Evolutionary conservation across 2,888 invertebrate genomes (phyloP).

Genomic region (Hymenopus coronatus): DNA sequence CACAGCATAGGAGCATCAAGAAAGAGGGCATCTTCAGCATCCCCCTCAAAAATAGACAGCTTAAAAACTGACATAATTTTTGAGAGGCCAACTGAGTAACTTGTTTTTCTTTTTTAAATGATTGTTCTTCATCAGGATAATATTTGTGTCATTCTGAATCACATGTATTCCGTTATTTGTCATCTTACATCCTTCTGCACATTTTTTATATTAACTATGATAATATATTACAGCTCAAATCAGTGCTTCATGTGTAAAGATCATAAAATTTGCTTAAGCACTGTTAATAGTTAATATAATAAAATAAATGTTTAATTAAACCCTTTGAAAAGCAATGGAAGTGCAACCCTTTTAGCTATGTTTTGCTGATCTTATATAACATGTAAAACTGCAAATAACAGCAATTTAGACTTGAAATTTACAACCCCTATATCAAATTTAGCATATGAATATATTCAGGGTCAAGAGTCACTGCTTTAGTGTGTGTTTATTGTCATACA

Average conservation of each 20-base stretch:
- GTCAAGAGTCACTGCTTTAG: background rate
- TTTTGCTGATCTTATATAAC: background rate
- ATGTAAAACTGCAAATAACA: background rate
- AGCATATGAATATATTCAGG: background rate
- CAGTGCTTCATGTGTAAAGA: background rate
- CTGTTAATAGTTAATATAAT: background rate
- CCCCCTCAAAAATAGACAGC: background rate
- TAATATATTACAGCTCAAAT: background rate
- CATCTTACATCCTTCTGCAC: background rate
- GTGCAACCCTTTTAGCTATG: background rate
- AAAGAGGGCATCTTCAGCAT: background rate
- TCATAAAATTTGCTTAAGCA: background rate
- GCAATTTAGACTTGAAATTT: background rate
- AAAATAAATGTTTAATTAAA: background rate
- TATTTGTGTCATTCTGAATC: background rate
- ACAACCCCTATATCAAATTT: background rate
- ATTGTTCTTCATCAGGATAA: background rate
- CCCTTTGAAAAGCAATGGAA: background rate
- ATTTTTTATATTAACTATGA: background rate
- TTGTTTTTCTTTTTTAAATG: background rate
- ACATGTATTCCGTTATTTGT: background rate
- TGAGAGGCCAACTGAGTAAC: background rate
- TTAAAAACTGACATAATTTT: background rate
- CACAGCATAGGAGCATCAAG: background rate
- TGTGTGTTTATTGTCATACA: no score